Percentiles rank a stretch among this genome's conserved stretches.
Conservation (phyloP, 1,140 invertebrate genomes). For the Aphelinus certus region DNA sequence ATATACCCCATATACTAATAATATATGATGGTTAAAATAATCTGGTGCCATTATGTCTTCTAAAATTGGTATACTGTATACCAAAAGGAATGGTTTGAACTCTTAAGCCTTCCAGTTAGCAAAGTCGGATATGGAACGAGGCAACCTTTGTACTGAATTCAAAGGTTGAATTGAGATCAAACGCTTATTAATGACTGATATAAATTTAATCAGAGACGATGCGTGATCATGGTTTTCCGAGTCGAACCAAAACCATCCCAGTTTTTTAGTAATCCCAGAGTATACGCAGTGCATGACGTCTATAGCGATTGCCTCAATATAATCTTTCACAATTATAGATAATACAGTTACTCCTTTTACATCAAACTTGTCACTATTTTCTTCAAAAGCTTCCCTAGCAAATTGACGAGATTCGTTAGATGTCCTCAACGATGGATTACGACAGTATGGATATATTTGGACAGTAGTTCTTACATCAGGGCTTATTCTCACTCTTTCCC, state of each 20-base stretch:
- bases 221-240: neutral
- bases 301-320: slow-evolving; percentile 30
- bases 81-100: slow-evolving; percentile 35
- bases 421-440: no score
- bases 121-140: slow-evolving; percentile 17
- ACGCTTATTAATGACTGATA: slow-evolving; percentile 20
- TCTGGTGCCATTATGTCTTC: slow-evolving; percentile 36
- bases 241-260: slow-evolving; percentile 26
- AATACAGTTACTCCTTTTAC: slow-evolving; percentile 13
- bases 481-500: neutral
- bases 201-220: slow-evolving; percentile 17
- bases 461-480: no score
- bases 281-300: slow-evolving; percentile 41
- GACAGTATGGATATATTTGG: no score
- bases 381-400: slow-evolving; percentile 2
- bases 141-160: slow-evolving; percentile 30
- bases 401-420: no score
- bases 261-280: slow-evolving; percentile 25
- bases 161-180: slow-evolving; percentile 25
- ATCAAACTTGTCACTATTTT: neutral
- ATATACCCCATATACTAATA: slow-evolving; percentile 37
- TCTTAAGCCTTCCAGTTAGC: slow-evolving; percentile 41
- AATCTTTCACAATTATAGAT: slow-evolving; percentile 5
- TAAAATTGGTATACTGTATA: slow-evolving; percentile 44
- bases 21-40: slow-evolving; percentile 47